These are phyloP conservation scores for Pteropus rufus DNA, from an alignment of 2,797 vertebrate species.

Conservation along the genomic window DNA sequence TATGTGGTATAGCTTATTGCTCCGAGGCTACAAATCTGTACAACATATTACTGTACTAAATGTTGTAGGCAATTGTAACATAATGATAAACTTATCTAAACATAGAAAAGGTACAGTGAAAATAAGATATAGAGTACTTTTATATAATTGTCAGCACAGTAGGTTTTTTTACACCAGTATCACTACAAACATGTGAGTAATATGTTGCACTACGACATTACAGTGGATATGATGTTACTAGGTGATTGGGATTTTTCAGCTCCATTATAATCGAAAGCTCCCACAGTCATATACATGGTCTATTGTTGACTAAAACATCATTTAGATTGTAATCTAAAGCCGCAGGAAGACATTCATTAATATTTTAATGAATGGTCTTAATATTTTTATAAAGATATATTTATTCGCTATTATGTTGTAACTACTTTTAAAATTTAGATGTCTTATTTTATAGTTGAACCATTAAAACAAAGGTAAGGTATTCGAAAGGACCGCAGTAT, in stretches of 20 bases:
- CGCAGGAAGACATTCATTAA: not conserved
- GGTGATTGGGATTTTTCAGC: not conserved
- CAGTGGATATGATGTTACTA: not conserved
- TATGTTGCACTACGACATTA: not conserved
- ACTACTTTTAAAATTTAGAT: not conserved
- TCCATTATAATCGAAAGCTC: not conserved
- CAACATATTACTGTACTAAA: not conserved
- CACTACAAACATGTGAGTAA: not conserved
- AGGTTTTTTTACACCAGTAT: not conserved
- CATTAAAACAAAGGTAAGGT: not conserved
- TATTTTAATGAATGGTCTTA: not conserved
- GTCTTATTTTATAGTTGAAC: not conserved
- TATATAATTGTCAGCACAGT: not conserved
- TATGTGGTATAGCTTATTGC: not conserved
- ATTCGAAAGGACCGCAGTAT: not conserved
- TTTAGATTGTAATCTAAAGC: not conserved
- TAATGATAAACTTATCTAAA: not conserved
- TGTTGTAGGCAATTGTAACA: not conserved
- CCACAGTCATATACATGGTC: not conserved
- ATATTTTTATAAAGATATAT: not conserved
- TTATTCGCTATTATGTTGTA: not conserved
- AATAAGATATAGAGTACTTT: not conserved
- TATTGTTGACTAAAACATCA: not conserved
- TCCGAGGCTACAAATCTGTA: too few relatives aligned
- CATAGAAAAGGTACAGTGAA: not conserved